These are phyloP conservation scores for Lissocephala sabroskyi DNA, from an alignment of 2,888 invertebrate genomes.

Conservation along the genomic window DNA sequence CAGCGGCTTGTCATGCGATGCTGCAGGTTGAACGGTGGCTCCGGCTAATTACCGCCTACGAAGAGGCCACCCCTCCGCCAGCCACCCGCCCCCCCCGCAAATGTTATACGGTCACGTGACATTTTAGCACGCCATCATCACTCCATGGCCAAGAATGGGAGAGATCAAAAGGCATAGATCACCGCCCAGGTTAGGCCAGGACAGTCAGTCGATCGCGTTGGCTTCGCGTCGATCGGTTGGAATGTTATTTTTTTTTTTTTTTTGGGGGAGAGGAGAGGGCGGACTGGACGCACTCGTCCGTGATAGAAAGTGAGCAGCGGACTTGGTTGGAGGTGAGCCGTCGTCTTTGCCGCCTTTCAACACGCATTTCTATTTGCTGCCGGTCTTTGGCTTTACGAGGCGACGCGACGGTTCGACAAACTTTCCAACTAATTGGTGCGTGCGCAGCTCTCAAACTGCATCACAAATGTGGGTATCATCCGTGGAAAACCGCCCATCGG, in stretches of 20 bases:
- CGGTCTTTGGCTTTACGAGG: no score
- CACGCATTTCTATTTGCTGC: slow-evolving; percentile 2
- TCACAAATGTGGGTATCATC: no score
- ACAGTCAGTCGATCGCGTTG: no score
- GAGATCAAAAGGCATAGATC: slow-evolving; percentile 44
- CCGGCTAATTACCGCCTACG: slow-evolving; percentile 51
- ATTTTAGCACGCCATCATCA: slow-evolving; percentile 30
- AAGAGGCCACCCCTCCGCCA: slow-evolving; percentile 28
- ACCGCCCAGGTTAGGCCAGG: no score
- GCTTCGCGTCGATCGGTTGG: no score
- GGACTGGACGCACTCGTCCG: no score
- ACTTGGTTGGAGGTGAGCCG: neutral
- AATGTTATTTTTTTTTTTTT: no score
- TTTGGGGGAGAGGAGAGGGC: no score
- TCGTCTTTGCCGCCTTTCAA: no score
- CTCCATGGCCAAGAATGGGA: neutral
- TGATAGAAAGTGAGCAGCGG: no score
- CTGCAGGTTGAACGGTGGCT: slow-evolving; percentile 12
- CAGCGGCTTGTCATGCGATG: slow-evolving; percentile 50
- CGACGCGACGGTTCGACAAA: slow-evolving; percentile 16
- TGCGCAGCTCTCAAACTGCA: slow-evolving; percentile 2
- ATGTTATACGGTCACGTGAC: slow-evolving; percentile 39
- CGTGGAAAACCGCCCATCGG: no score
- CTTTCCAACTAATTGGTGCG: slow-evolving; percentile 22
- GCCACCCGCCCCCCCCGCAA: neutral